Percentiles rank a stretch among this genome's conserved stretches.
Conservation (phyloP, 2,888 invertebrate genomes). For the Xanthorhoe spadicearia region DNA sequence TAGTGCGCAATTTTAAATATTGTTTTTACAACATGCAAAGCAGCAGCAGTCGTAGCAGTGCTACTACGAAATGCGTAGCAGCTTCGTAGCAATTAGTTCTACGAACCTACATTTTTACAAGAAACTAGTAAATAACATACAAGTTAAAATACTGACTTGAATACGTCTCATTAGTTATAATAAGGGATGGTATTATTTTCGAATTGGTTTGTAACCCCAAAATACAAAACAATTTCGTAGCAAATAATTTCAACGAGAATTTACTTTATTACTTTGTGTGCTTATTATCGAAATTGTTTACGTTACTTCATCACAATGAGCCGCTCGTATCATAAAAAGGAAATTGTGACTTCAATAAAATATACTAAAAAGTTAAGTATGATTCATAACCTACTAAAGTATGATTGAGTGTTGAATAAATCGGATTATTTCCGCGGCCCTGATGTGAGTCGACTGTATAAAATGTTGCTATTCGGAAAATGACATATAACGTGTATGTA, state of each 20-base stretch:
- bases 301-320: background rate
- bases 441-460: constrained; percentile 22
- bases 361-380: constrained; percentile 39
- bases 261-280: background rate
- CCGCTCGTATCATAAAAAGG: constrained; percentile 27
- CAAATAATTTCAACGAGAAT: constrained; percentile 21
- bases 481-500: constrained; percentile 1
- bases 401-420: constrained; percentile 42
- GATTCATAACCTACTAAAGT: constrained; percentile 39
- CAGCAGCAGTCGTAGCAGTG: background rate
- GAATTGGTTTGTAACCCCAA: background rate
- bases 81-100: background rate
- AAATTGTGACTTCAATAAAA: constrained; percentile 36
- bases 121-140: too few species aligned
- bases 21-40: background rate
- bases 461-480: constrained; percentile 17
- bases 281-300: background rate
- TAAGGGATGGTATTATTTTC: background rate
- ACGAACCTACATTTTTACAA: background rate
- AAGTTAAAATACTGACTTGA: too few species aligned
- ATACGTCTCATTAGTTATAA: background rate
- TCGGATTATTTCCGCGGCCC: constrained; percentile 29
- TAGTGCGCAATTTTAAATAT: background rate
- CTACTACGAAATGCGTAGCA: background rate
- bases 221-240: background rate